Conservation (phyloP, 1,140 invertebrate genomes). For the Heliconius eleuchia region DNA sequence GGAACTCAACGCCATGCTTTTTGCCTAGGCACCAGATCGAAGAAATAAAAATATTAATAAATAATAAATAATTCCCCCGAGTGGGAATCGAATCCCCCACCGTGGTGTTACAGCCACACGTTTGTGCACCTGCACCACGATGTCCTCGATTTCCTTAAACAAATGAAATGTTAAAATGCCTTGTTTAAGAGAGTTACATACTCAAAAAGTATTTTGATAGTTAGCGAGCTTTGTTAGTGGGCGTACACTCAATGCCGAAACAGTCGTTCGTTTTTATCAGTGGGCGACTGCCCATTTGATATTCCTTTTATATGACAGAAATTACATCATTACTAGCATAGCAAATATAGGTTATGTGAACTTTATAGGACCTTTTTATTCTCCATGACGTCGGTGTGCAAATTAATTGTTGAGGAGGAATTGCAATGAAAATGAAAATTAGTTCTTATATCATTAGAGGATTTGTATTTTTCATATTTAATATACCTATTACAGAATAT, state of each 20-base stretch:
- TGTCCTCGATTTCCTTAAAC: background rate
- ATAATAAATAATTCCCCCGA: too few species aligned
- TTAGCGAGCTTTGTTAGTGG: slow-evolving; percentile 27
- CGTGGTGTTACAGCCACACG: too few species aligned
- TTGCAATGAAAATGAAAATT: too few species aligned
- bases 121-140: too few species aligned
- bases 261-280: slow-evolving; percentile 47
- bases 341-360: slow-evolving; percentile 22
- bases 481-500: too few species aligned
- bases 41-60: too few species aligned
- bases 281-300: slow-evolving; percentile 48
- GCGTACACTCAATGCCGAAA: slow-evolving; percentile 69
- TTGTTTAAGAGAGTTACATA: slow-evolving; percentile 23
- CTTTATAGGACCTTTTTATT: slow-evolving; percentile 9
- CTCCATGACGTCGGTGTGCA: background rate
- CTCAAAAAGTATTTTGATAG: slow-evolving; percentile 30
- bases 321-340: slow-evolving; percentile 23
- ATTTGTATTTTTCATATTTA: too few species aligned
- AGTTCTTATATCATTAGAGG: too few species aligned
- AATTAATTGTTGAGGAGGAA: background rate
- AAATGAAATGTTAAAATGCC: background rate
- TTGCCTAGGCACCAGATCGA: too few species aligned
- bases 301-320: slow-evolving; percentile 40
- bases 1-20: too few species aligned
- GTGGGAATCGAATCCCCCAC: too few species aligned